Conservation (phyloP, 2,888 invertebrate species). For the Sesia apiformis region DNA sequence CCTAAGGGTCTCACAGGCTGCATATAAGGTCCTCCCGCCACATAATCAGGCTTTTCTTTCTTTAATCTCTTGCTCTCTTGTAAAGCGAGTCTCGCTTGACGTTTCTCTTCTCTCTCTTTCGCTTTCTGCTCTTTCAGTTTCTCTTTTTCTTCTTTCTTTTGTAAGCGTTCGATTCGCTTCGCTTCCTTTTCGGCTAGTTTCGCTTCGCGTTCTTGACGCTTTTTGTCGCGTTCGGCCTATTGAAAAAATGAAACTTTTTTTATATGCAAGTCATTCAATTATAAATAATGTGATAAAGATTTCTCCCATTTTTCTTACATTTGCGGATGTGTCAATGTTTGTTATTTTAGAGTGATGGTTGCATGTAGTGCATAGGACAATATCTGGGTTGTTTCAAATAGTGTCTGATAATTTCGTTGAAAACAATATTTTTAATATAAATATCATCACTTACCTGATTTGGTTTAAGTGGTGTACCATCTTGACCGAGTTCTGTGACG, state of each 20-base stretch:
- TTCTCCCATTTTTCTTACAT: too few relatives aligned
- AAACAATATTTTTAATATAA: too few relatives aligned
- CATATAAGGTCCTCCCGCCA: slow-evolving; percentile 4
- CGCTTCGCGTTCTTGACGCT: slow-evolving; percentile 68
- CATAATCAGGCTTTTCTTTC: slow-evolving; percentile 40
- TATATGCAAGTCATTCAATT: too few relatives aligned
- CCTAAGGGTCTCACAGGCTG: background rate
- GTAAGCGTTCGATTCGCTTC: slow-evolving; percentile 54
- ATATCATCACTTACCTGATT: slow-evolving; percentile 40
- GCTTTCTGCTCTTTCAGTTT: slow-evolving; percentile 60
- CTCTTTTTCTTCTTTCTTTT: slow-evolving; percentile 66
- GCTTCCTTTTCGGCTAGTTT: slow-evolving; percentile 67
- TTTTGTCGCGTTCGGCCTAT: slow-evolving; percentile 70
- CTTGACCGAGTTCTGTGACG: slow-evolving; percentile 46
- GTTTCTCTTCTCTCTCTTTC: slow-evolving; percentile 64
- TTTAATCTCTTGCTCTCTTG: slow-evolving; percentile 59
- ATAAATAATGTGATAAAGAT: too few relatives aligned
- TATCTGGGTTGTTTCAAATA: too few relatives aligned
- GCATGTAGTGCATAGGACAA: too few relatives aligned
- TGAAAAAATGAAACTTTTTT: slow-evolving; percentile 7
- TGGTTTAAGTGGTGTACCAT: slow-evolving; percentile 37
- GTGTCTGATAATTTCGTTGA: too few relatives aligned
- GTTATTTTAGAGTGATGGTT: too few relatives aligned
- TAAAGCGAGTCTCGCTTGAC: slow-evolving; percentile 47
- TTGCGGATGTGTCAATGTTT: too few relatives aligned